A percentile compares a stretch with the other conserved stretches of the same genome.
Evolutionary conservation across 2,888 invertebrate species (phyloP).

Genomic region (Phorcus lineatus): DNA sequence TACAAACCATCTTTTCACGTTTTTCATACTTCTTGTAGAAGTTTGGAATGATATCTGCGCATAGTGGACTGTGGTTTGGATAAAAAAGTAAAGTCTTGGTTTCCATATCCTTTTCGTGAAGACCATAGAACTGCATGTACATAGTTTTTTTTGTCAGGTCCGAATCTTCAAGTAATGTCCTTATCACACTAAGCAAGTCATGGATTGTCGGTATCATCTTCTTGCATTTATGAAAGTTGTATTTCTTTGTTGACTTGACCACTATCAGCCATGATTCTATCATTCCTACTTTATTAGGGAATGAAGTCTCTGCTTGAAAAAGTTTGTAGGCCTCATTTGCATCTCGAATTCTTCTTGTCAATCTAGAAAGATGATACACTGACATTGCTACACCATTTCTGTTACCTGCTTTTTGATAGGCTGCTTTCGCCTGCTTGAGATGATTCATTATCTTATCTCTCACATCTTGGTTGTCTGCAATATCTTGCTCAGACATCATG

Average conservation of each 20-base stretch:
- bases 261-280: not conserved
- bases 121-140: not conserved
- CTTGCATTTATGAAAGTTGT: not conserved
- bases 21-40: not conserved
- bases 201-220: not conserved
- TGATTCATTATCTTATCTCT: not conserved
- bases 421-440: not conserved
- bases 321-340: not conserved
- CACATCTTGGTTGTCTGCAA: not conserved
- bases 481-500: not conserved
- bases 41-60: not conserved
- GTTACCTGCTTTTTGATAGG: not conserved
- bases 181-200: not conserved
- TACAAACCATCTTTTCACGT: not conserved
- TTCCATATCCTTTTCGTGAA: not conserved
- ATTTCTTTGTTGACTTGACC: not conserved
- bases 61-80: not conserved
- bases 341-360: not conserved
- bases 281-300: not conserved
- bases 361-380: not conserved
- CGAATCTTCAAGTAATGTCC: not conserved
- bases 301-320: not conserved
- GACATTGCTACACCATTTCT: not conserved
- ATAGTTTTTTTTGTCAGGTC: not conserved
- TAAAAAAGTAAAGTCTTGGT: not conserved